Conservation (phyloP, 53 echinoderm and acorn worm genomes). For the Luidia sarsii region DNA sequence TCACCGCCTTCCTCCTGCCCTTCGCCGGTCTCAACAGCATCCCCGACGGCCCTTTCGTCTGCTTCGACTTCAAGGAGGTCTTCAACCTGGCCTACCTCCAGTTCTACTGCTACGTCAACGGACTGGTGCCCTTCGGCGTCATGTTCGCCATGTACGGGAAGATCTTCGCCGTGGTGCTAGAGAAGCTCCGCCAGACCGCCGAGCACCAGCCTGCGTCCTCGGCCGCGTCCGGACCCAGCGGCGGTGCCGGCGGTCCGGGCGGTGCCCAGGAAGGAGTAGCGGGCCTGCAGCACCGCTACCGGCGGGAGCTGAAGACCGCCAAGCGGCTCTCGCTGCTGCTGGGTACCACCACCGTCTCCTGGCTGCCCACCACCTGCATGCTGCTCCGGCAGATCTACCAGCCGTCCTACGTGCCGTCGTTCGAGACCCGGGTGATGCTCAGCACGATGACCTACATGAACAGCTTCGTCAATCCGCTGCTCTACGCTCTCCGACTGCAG, state of each 20-base stretch:
- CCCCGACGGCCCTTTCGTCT: constrained; percentile 13
- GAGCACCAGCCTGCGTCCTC: background rate
- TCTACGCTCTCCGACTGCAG: constrained; percentile 59
- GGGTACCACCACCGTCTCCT: constrained; percentile 52
- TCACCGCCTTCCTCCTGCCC: constrained; percentile 45
- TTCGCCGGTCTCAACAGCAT: constrained; percentile 54
- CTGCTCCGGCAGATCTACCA: constrained; percentile 62
- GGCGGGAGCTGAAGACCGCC: constrained; percentile 43
- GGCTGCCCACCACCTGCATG: constrained; percentile 60
- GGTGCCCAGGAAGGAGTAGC: background rate
- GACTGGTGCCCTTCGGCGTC: constrained; percentile 43
- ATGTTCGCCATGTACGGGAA: constrained; percentile 60
- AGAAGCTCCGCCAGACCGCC: constrained; percentile 34
- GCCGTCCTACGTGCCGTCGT: constrained; percentile 50
- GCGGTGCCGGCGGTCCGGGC: background rate
- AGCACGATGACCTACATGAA: constrained; percentile 69
- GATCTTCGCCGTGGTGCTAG: constrained; percentile 50
- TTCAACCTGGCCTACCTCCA: constrained; percentile 65
- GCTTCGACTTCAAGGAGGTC: constrained; percentile 68
- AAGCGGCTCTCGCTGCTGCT: constrained; percentile 57
- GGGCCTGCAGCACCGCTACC: background rate
- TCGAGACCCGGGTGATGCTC: constrained; percentile 51
- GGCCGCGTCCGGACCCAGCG: too few species aligned
- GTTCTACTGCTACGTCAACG: constrained; percentile 54
- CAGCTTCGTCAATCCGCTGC: constrained; percentile 71